phyloP scores from a whole-genome alignment of 2,797 vertebrate genomes.

The Poeciliopsis infans region DNA sequence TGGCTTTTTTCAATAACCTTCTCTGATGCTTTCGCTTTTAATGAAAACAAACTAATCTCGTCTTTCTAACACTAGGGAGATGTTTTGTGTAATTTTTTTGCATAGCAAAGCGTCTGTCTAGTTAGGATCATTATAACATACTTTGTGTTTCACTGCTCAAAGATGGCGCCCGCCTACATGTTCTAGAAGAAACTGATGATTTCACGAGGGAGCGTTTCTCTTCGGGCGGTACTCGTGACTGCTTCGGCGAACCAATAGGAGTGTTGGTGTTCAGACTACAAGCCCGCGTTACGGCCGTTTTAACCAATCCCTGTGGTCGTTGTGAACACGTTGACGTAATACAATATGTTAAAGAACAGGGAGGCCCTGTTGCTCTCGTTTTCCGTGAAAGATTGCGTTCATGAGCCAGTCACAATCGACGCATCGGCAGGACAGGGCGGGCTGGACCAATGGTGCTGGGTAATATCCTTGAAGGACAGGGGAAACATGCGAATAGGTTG shows the following conservation, averaged over 20 bases:
- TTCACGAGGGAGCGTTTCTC: constrained; percentile 43
- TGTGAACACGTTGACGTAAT: constrained; percentile 76
- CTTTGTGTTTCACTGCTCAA: constrained; percentile 32
- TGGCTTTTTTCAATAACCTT: not conserved
- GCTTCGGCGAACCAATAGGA: constrained; percentile 68
- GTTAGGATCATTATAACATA: not conserved
- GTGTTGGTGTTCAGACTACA: constrained; percentile 37
- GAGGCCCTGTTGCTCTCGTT: not conserved
- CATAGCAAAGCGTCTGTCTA: fast-evolving
- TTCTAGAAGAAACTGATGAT: constrained; percentile 53
- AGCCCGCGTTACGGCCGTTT: constrained; percentile 70
- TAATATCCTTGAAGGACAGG: constrained; percentile 49
- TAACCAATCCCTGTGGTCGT: constrained; percentile 64
- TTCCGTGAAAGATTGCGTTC: constrained; percentile 33
- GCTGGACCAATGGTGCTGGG: constrained; percentile 40
- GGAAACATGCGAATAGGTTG: constrained; percentile 51
- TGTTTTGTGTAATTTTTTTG: fast-evolving
- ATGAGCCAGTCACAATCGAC: constrained; percentile 21
- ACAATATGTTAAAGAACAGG: constrained; percentile 46
- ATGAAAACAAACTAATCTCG: not conserved
- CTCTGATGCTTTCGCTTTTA: not conserved
- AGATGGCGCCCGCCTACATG: constrained; percentile 71
- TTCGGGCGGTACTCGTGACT: constrained; percentile 63
- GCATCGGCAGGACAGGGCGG: not conserved
- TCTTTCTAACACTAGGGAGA: not conserved